Conservation (phyloP, 2,888 invertebrate species). For the Cloeon dipterum region DNA sequence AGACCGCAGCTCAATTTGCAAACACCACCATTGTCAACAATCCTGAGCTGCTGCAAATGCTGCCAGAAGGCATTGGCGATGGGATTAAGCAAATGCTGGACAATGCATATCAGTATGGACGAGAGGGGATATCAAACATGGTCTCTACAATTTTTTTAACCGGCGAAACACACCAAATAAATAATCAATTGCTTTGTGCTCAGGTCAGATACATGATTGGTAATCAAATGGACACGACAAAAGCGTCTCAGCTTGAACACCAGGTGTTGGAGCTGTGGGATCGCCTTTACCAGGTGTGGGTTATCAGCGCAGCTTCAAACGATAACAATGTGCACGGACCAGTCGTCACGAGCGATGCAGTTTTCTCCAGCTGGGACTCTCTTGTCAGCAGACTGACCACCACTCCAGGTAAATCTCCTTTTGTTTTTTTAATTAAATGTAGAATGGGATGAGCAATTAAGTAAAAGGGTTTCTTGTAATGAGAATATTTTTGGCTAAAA, state of each 20-base stretch:
- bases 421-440: neutral
- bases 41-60: slow-evolving; percentile 55
- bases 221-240: slow-evolving; percentile 50
- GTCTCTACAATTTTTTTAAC: slow-evolving; percentile 20
- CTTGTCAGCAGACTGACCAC: slow-evolving; percentile 47
- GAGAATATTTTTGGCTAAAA: too few species aligned
- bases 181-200: slow-evolving; percentile 4
- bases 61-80: slow-evolving; percentile 66
- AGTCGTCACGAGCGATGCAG: slow-evolving; percentile 44
- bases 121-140: slow-evolving; percentile 71
- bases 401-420: slow-evolving; percentile 35
- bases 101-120: slow-evolving; percentile 80
- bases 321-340: slow-evolving; percentile 33
- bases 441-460: too few species aligned
- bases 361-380: slow-evolving; percentile 46
- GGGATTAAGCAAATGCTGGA: slow-evolving; percentile 76
- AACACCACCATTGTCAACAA: slow-evolving; percentile 77
- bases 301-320: slow-evolving; percentile 37
- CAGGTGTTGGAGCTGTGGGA: slow-evolving; percentile 88
- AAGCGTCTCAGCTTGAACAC: slow-evolving; percentile 60
- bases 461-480: too few species aligned
- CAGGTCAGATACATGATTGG: slow-evolving; percentile 55
- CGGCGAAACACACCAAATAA: too few species aligned
- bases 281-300: slow-evolving; percentile 78
- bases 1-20: slow-evolving; percentile 66